A percentile compares a stretch with the other conserved stretches of the same genome.
Evolutionary conservation across 2,797 vertebrate species (phyloP).

Genomic region (Pseudochromis fuscus): DNA sequence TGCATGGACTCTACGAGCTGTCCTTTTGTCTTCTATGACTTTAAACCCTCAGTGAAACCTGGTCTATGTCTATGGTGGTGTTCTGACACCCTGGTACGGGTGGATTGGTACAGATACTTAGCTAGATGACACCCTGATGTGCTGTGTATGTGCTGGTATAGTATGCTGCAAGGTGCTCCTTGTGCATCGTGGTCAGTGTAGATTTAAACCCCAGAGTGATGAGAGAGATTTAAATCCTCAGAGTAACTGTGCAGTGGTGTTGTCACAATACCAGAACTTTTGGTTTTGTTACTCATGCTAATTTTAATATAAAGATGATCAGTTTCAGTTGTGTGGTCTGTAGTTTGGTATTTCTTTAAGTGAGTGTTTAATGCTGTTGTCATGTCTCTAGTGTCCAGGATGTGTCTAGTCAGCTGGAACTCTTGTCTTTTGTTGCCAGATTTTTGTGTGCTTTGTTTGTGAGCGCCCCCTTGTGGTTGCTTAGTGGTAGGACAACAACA

Average conservation of each 20-base stretch:
- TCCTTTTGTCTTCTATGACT: constrained; percentile 53
- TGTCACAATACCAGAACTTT: constrained; percentile 44
- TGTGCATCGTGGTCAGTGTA: constrained; percentile 49
- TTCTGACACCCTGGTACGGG: constrained; percentile 30
- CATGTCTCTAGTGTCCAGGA: too few relatives aligned
- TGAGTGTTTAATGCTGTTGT: neutral
- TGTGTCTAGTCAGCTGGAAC: too few relatives aligned
- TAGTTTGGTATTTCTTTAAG: too few relatives aligned
- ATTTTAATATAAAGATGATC: neutral
- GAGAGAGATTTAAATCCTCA: neutral
- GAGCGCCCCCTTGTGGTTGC: constrained; percentile 39
- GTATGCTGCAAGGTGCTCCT: constrained; percentile 61
- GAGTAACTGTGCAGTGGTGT: constrained; percentile 36
- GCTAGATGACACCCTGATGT: constrained; percentile 38
- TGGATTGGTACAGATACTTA: constrained; percentile 37
- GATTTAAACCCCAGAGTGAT: constrained; percentile 5
- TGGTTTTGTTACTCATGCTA: neutral
- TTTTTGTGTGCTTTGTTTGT: neutral
- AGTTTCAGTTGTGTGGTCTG: too few relatives aligned
- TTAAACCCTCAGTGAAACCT: constrained; percentile 50
- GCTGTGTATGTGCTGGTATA: constrained; percentile 63
- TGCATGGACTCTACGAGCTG: constrained; percentile 80
- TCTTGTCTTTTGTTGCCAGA: neutral
- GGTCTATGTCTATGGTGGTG: constrained; percentile 44
- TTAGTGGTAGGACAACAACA: constrained; percentile 24